Conservation (phyloP, 2,888 invertebrate genomes). For the Zygogramma bicolorata region DNA sequence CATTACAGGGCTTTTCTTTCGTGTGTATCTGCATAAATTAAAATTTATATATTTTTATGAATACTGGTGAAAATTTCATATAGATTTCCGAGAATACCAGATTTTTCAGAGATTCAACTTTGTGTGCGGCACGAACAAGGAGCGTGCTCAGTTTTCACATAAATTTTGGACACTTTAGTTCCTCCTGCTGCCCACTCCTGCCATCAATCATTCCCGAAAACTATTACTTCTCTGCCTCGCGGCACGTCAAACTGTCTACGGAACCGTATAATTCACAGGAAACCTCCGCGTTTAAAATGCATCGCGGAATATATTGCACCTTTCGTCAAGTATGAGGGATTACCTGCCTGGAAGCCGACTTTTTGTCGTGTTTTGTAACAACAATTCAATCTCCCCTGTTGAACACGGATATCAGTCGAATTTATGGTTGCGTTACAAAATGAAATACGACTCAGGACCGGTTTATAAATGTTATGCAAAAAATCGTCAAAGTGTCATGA, state of each 20-base stretch:
- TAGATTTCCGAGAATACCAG: too few species aligned
- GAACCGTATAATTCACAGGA: conserved; percentile 8
- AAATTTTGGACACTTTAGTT: background rate
- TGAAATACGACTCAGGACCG: too few species aligned
- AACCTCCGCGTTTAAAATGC: conserved; percentile 3
- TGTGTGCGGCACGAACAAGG: background rate
- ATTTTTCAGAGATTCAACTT: too few species aligned
- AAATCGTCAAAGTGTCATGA: too few species aligned
- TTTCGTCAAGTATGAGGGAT: conserved; percentile 9
- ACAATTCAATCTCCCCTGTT: background rate
- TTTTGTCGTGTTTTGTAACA: background rate
- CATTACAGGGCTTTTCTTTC: too few species aligned
- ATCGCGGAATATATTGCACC: conserved; percentile 8
- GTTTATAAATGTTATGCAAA: too few species aligned
- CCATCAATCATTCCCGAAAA: conserved; percentile 1
- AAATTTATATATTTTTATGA: too few species aligned
- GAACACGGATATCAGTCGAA: background rate
- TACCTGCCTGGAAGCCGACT: background rate
- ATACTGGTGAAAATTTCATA: too few species aligned
- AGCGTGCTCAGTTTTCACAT: background rate
- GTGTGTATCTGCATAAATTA: too few species aligned
- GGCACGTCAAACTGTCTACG: conserved; percentile 5
- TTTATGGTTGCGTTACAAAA: background rate
- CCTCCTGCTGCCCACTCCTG: background rate
- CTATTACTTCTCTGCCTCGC: conserved; percentile 5